Evolutionary conservation across 2,888 invertebrate genomes (phyloP), one percentile per base, ranked within the genome.

Genomic region (Priocnemis perturbator): DNA sequence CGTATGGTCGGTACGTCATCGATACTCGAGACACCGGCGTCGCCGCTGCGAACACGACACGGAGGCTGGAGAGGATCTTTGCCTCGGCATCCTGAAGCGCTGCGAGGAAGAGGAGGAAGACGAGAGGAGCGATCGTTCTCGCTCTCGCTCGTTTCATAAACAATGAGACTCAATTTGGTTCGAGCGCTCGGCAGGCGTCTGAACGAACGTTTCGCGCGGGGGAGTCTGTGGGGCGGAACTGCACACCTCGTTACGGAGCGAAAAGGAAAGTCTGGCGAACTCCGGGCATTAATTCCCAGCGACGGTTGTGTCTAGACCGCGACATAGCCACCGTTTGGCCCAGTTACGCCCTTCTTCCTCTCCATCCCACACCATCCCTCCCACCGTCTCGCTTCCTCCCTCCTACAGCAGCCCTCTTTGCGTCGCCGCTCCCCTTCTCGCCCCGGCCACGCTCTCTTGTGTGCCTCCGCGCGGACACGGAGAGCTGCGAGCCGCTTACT

Each of bases 241-340:
- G 65, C 50, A 62, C 67, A 63, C 66, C 64, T 76, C 66, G 71
- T 75, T 78, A 71, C 69, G 74, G 60, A 69, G 69, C 69, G 78
- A 78, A 77, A 80, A 72, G 73, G 73, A 77, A 79, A 78, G 75
- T 79, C 73, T 75, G 70, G 71, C 64, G 69, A 78, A 76, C 65
- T 59, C 64, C 63, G 60, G 66, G 71, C 71, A 79, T 77, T 79
- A 79, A 79, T 79, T 77, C 77, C 64, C 73, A 68, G 69, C 68
- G 63, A 60, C 71, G 69, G 74, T 26, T 65, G 71, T 72, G 79
- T 79, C 79, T 79, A 79, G 79, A 79, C 78, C 71, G 72, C 77
- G 79, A 74, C 75, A 72, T 77, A 77, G 78, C 75, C 77, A 75
- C 78, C 74, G 79, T 79, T 79, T 79, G 79, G 79, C 79, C 79